Conservation (phyloP, 2,888 invertebrate genomes). For the Drosophila kambysellisi region DNA sequence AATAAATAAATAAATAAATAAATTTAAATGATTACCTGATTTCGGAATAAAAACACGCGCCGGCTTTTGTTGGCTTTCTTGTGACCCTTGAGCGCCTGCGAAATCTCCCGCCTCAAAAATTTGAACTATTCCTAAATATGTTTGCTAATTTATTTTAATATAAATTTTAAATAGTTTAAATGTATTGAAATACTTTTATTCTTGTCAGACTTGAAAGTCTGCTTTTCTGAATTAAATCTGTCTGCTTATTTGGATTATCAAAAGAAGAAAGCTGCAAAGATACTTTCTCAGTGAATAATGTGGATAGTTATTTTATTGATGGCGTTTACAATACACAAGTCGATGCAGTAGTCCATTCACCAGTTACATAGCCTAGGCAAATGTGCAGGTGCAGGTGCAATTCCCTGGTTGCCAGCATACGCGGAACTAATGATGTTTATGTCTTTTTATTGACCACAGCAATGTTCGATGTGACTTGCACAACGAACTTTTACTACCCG, state of each 20-base stretch:
- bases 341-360: constrained; percentile 41
- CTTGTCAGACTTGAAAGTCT: not conserved
- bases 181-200: not conserved
- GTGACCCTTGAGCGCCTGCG: no score
- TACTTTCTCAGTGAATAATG: not conserved
- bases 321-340: constrained; percentile 10
- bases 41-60: no score
- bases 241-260: constrained; percentile 6
- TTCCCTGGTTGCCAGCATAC: constrained; percentile 44
- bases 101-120: not conserved
- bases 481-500: constrained; percentile 69
- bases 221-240: constrained; percentile 8
- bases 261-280: constrained; percentile 23
- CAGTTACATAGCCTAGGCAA: constrained; percentile 30
- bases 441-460: constrained; percentile 55
- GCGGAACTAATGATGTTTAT: constrained; percentile 70
- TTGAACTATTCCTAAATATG: not conserved
- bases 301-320: constrained; percentile 16
- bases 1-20: not conserved
- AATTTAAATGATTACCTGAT: no score
- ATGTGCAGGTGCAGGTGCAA: constrained; percentile 61
- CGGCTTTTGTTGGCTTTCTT: no score
- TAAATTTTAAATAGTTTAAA: not conserved
- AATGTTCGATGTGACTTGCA: constrained; percentile 52
- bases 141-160: not conserved